phyloP scores from a whole-genome alignment of 2,113 vertebrate genomes.

The Percina caprodes region DNA sequence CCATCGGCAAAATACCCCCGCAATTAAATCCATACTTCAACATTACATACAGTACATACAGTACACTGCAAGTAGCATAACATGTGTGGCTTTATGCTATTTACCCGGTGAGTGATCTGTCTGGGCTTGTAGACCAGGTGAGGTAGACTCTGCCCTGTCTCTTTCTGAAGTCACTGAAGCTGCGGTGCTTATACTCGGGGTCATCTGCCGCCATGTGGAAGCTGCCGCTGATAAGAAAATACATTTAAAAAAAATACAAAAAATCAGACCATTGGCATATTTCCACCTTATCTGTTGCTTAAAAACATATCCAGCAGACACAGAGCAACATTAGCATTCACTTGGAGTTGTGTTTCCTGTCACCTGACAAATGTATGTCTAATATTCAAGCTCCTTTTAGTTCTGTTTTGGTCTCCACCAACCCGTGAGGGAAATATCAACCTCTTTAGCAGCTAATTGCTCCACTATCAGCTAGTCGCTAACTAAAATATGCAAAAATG shows the following conservation, averaged over 20 bases:
- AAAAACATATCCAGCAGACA: too few species aligned
- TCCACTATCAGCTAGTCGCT: neutral
- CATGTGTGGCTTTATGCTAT: neutral
- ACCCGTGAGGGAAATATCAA: neutral
- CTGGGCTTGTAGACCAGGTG: neutral
- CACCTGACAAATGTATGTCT: too few species aligned
- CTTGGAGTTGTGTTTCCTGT: too few species aligned
- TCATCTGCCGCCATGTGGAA: neutral
- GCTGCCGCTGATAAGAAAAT: neutral
- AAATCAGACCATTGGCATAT: too few species aligned
- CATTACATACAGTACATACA: too few species aligned
- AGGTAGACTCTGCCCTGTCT: neutral
- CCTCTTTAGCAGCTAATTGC: neutral
- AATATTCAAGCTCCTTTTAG: neutral
- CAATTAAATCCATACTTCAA: too few species aligned
- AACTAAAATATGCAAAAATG: too few species aligned
- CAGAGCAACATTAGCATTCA: too few species aligned
- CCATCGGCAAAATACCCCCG: too few species aligned
- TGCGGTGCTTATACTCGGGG: neutral
- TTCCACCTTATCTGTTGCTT: neutral
- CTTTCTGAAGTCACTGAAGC: neutral
- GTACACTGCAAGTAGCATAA: neutral
- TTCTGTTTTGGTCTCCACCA: neutral
- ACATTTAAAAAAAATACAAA: neutral
- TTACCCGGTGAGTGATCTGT: conserved; percentile 3